Conservation (phyloP, 2,113 vertebrate species). For the Syrmaticus mikado region DNA sequence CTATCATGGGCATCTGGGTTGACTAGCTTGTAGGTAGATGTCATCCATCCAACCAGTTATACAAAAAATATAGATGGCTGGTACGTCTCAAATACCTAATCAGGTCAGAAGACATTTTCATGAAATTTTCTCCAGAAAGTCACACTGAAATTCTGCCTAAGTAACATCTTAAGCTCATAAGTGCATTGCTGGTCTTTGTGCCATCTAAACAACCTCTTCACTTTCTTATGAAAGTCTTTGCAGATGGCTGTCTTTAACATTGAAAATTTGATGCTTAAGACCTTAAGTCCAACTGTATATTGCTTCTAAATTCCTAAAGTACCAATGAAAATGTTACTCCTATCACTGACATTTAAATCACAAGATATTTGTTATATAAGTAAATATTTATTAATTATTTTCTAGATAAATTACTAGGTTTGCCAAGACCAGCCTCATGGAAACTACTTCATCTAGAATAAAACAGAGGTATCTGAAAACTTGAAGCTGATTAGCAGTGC, state of each 20-base stretch:
- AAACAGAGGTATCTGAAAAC: background rate
- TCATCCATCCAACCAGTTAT: background rate
- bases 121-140: background rate
- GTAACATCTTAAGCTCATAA: background rate
- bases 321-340: background rate
- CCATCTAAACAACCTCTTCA: background rate
- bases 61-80: background rate
- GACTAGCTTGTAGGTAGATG: background rate
- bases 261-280: background rate
- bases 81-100: background rate
- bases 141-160: background rate
- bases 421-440: background rate
- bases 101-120: no score
- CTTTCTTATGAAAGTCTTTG: background rate
- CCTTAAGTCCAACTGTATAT: background rate
- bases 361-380: no score
- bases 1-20: rapidly evolving
- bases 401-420: background rate
- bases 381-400: background rate
- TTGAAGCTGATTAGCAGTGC: background rate
- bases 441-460: background rate
- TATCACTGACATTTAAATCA: background rate
- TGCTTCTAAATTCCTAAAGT: background rate
- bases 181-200: background rate
- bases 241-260: background rate